These are phyloP conservation scores for Syrista parreyssii DNA, from an alignment of 2,888 invertebrate species.

Conservation along the genomic window DNA sequence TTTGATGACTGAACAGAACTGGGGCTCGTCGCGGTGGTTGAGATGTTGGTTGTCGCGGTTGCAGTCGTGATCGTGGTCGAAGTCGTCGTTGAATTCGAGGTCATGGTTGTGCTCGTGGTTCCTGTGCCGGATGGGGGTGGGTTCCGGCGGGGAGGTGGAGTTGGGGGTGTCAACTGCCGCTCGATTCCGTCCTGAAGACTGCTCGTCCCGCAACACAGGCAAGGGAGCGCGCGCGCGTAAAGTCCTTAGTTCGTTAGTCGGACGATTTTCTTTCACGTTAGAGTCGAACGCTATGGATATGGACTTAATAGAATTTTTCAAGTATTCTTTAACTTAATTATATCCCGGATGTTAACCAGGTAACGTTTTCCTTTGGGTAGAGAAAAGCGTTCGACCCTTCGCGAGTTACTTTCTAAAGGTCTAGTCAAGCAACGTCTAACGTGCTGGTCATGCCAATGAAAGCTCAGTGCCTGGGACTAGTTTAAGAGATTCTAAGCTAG, in stretches of 20 bases:
- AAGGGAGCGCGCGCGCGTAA: constrained; percentile 23
- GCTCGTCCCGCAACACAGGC: constrained; percentile 52
- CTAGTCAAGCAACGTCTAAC: not conserved
- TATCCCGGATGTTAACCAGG: not conserved
- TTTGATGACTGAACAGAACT: constrained; percentile 57
- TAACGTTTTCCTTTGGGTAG: not conserved
- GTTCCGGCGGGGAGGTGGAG: constrained; percentile 70
- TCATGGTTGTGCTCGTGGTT: constrained; percentile 30
- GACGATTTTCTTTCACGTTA: not conserved
- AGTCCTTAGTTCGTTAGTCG: constrained; percentile 9
- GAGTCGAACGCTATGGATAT: not conserved
- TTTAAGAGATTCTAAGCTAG: not conserved
- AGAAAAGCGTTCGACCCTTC: not conserved
- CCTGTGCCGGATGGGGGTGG: constrained; percentile 51
- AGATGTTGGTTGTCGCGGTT: constrained; percentile 16
- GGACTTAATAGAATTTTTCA: not conserved
- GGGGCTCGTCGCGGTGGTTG: constrained; percentile 52
- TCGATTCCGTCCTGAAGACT: constrained; percentile 72
- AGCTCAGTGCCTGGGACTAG: not conserved
- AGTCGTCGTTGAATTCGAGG: constrained; percentile 24
- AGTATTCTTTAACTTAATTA: not conserved
- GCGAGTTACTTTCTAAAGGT: not conserved
- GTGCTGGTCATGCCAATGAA: not conserved
- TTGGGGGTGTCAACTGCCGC: constrained; percentile 74
- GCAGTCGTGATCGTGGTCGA: constrained; percentile 49